Percentiles rank a stretch among this genome's conserved stretches.
Evolutionary conservation across 2,113 vertebrate species (phyloP).

Genomic region (Xyliphius kryptos): DNA sequence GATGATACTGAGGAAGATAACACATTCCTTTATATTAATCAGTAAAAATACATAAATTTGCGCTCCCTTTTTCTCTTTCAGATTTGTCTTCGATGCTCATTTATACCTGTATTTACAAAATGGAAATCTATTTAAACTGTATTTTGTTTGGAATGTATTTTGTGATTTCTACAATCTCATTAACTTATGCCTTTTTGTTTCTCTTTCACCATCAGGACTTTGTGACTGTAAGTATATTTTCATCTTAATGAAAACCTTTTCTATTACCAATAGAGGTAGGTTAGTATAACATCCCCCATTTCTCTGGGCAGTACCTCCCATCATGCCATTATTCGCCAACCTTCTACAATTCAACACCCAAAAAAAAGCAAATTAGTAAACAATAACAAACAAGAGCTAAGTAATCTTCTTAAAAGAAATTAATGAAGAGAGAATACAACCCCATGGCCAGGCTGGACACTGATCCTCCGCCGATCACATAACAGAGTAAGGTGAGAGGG

Average conservation of each 20-base stretch:
- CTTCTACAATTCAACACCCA: conserved; percentile 78
- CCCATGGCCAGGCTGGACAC: conserved; percentile 58
- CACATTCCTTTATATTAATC: conserved; percentile 37
- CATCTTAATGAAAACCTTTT: background rate
- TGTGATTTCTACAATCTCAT: conserved; percentile 27
- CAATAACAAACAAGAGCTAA: conserved; percentile 76
- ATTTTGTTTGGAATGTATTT: conserved; percentile 33
- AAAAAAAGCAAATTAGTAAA: conserved; percentile 80
- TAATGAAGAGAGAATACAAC: conserved; percentile 69
- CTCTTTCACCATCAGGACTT: conserved; percentile 50
- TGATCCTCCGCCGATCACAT: conserved; percentile 67
- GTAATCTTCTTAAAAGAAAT: conserved; percentile 86
- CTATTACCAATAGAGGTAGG: background rate
- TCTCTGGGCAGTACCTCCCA: conserved; percentile 55
- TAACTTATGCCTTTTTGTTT: conserved; percentile 5
- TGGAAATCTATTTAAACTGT: conserved; percentile 16
- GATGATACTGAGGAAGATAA: conserved; percentile 42
- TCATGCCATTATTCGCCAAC: conserved; percentile 63
- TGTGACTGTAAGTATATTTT: conserved; percentile 53
- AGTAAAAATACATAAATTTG: conserved; percentile 24
- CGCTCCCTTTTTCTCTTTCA: background rate
- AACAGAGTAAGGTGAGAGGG: conserved; percentile 68
- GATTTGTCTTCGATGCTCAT: background rate
- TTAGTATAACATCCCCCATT: background rate
- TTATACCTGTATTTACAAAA: conserved; percentile 21